Evolutionary conservation across 2,888 invertebrate genomes (phyloP), one percentile per base, ranked within the genome.

Genomic region (Sinopyrophorus schimmeli): DNA sequence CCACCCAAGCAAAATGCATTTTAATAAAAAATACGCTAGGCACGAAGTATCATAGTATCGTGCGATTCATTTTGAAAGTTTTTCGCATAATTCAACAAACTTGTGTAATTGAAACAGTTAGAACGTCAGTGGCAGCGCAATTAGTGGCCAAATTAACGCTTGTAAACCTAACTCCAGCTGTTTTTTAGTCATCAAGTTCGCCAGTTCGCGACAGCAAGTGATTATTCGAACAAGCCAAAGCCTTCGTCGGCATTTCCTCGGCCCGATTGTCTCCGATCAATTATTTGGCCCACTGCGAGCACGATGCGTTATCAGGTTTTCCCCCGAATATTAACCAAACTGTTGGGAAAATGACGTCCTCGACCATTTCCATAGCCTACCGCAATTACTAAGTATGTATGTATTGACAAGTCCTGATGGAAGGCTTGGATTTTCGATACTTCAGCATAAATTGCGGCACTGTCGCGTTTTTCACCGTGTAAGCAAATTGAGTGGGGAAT

Each of bases 71-170:
- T 47, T 31, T 38, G 12, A 60, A 67, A 66, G 60, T 66, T 66
- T 66, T 61, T 59, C 61, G 55, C 62, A 67, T 67, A 65, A 65
- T 58, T 67, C 64, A 64, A 55, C 46, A 47, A 64, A 66, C 61
- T 67, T 64, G 59, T 60, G 55, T 65, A 67, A 67, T 64, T 67
- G 65, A 65, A 66, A 64, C 62, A 58, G 63, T 64, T 62, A 60
- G 53, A 54, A 57, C 60, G 65, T 63, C 65, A 62, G 59, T 53
- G 55, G 39, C 67, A 66, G 57, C 53, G 65, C 60, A 66, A 67
- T 67, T 66, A 67, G 65, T 59, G 62, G 60, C 58, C 55, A 58
- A 64, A 66, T 66, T 66, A 65, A 63, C 66, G 64, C 62, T 59
- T 61, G 61, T 61, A 61, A 60, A 61, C 59, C 58, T 60, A 58